Percentiles rank a stretch among this genome's conserved stretches.
These are phyloP conservation scores for Pseudomyrmex sp. DNA, from an alignment of 1,140 invertebrate species.

Conservation along the genomic window DNA sequence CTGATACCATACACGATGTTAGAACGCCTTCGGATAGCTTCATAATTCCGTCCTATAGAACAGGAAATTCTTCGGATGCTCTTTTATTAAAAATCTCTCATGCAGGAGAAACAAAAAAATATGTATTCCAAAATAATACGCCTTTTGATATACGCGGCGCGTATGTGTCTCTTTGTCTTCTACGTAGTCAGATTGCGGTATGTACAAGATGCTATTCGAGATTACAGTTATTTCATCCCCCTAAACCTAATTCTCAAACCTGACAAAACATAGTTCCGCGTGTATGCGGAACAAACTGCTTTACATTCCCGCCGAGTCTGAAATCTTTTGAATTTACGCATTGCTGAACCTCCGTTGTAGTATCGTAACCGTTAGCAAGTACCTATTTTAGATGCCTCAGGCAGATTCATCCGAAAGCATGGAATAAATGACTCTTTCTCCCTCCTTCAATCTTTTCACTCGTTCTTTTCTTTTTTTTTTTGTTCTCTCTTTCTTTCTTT, in stretches of 20 bases:
- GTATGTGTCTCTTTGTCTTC: background rate
- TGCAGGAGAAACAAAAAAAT: background rate
- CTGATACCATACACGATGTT: conserved; percentile 43
- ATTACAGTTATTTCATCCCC: conserved; percentile 28
- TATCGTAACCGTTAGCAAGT: conserved; percentile 55
- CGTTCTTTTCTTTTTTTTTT: conserved; percentile 2
- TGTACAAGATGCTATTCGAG: background rate
- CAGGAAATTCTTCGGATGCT: conserved; percentile 52
- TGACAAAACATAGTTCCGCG: conserved; percentile 11
- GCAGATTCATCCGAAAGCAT: conserved; percentile 55
- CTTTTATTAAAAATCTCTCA: conserved; percentile 40
- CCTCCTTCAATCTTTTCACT: conserved; percentile 17
- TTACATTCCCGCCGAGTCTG: conserved; percentile 29
- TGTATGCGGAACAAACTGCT: conserved; percentile 33
- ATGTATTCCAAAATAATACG: conserved; percentile 35
- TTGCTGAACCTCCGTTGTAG: conserved; percentile 38
- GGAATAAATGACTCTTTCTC: conserved; percentile 44
- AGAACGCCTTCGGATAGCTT: conserved; percentile 54
- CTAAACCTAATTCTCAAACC: conserved; percentile 26
- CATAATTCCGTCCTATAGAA: conserved; percentile 45
- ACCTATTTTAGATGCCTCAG: conserved; percentile 49
- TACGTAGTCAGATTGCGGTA: background rate
- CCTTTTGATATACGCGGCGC: conserved; percentile 45
- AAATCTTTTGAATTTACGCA: conserved; percentile 59
- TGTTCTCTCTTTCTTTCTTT: conserved; percentile 25